Base-by-base conservation (phyloP, 2,113 vertebrate species). In the Heterochromis multidens region DNA sequence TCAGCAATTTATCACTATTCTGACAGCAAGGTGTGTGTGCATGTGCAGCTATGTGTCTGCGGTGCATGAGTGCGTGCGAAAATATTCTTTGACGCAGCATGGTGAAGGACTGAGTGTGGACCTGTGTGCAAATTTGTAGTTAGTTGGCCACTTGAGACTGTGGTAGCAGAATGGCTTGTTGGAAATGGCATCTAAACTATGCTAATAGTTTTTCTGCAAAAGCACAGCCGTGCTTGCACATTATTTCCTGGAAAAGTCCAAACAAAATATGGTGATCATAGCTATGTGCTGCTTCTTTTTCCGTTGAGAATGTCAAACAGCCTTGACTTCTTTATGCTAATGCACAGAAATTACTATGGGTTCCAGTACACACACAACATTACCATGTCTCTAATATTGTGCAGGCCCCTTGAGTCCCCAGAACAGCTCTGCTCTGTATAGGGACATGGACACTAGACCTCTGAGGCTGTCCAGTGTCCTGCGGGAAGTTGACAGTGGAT, bases 1-100 rank as follows among this genome's bases (percentile, higher is more conserved):
- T 88, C 76, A 79, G 87, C 89, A 89, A 94, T 95, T 93, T 87
- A 92, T 95, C 94, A 94, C 77, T 29, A 46, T 72, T 67, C 89
- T 95, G 93, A 94, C 92, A 93, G 93, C 89, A 27, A 82, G 78
- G 33, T 90, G 91, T 85, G 70, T 70, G 52, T 19, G 61, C 31
- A 67, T 89, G 62, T 89, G 82, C 21, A 80, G 9, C 14, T 82
- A 33, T 46, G 72, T 61, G 60, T 80, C 65, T 80, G 21, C 40
- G 58, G 59, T 80, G 77, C 70, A 77, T 33, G 33, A 72, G 76
- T 46, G 56, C 72, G 79, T 61, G 87, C 65, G 65, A 72, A 87
- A 82, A 63, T 87, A 79, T 87, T 90, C 88, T 90, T 88, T 85
- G 65, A 90, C 87, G 90, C 86, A 65, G 80, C 81, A 81, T 54